These are phyloP conservation scores for Aphaenogaster ashmeadi DNA, from an alignment of 1,140 invertebrate species.

Conservation along the genomic window DNA sequence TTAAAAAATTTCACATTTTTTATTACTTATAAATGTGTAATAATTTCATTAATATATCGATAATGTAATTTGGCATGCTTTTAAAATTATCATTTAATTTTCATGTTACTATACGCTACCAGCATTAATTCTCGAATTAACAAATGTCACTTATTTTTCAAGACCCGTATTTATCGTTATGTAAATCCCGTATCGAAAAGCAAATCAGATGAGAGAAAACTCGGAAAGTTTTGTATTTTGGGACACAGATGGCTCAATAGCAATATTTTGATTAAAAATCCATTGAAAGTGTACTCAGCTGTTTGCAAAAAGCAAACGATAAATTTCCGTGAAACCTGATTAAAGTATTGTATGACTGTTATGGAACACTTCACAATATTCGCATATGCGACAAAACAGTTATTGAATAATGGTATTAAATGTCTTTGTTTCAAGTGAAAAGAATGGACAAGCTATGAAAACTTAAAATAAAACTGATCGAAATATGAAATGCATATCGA, in stretches of 20 bases:
- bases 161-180: background rate
- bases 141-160: background rate
- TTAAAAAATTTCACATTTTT: background rate
- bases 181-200: background rate
- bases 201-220: background rate
- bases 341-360: background rate
- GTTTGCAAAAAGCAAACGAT: background rate
- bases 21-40: background rate
- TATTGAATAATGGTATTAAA: background rate
- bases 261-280: background rate
- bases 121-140: background rate
- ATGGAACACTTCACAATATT: background rate
- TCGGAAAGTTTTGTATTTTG: background rate
- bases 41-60: background rate
- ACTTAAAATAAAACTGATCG: background rate
- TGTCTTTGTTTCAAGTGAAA: background rate
- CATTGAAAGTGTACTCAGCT: background rate
- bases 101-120: background rate
- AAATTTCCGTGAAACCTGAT: background rate
- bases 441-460: background rate
- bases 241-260: background rate
- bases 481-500: background rate
- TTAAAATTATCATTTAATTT: background rate
- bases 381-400: background rate
- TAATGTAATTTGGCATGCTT: background rate